A percentile compares a stretch with the other conserved stretches of the same genome.
phyloP scores from a whole-genome alignment of 2,797 vertebrate species.

The Morelia viridis region DNA sequence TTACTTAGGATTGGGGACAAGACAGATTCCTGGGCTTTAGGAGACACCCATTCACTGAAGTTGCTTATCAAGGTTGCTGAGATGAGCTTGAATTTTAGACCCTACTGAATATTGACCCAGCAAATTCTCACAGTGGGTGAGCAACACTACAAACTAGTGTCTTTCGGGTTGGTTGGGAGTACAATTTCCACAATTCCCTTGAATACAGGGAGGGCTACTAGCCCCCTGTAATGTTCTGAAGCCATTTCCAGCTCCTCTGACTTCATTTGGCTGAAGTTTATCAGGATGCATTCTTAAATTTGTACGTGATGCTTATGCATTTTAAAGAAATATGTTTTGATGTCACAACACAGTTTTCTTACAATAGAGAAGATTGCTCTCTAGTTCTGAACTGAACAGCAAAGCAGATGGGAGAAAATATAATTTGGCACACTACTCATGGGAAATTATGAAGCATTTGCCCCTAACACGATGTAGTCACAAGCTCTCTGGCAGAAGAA shows the following conservation, averaged over 20 bases:
- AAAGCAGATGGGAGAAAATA: conserved; percentile 63
- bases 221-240: rapidly evolving
- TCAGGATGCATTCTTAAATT: conserved; percentile 2
- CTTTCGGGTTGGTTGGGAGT: background rate
- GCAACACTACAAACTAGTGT: background rate
- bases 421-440: conserved; percentile 51
- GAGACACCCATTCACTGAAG: background rate
- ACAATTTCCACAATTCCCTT: background rate
- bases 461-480: conserved; percentile 32
- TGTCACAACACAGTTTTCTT: conserved; percentile 35
- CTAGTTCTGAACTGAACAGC: conserved; percentile 35
- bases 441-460: conserved; percentile 45
- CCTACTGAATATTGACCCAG: background rate
- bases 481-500: conserved; percentile 29
- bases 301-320: background rate
- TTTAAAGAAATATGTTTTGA: conserved; percentile 37
- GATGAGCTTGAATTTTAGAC: background rate
- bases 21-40: background rate
- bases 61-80: background rate
- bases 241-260: background rate
- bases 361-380: conserved; percentile 49
- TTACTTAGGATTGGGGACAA: background rate
- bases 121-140: background rate
- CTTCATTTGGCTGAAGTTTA: background rate
- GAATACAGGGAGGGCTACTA: background rate